Base-by-base conservation (phyloP, 2,888 invertebrate genomes). In the Cheilosia impressa region DNA sequence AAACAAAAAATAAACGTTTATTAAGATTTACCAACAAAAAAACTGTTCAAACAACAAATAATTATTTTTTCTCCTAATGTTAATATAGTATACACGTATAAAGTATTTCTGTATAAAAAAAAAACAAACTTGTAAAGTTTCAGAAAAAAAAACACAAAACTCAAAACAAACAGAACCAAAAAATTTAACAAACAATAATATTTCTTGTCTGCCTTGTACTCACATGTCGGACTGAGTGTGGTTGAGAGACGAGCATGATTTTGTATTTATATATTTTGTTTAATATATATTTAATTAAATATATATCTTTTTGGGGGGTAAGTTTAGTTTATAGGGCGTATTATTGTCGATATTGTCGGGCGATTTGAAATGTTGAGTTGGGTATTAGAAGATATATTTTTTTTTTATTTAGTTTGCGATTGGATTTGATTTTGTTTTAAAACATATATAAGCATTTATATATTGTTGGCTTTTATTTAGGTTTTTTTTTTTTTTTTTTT, bases 181-280 rank as follows among this genome's bases (percentile, higher is more conserved):
- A 10, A 13, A 38, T 38, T 13, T 13, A 38, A 38, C 10, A 84
- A 85, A 85, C 43, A 65, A 76, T 66, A 76, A 85, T 6, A 72
- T 50, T 72, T 85, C 72, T 87, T 87, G 87, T 87, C 81, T 87
- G 82, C 87, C 82, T 87, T 87, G 87, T 87, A 87, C 87, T 87
- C 87, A 87, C 87, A 87, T 87, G 87, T 87, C 82, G 87, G 87
- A 87, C 78, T 87, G 82, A 87, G 87, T 87, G 87, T 87, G 78
- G 87, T 82, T 87, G 87, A 87, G 87, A 80, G 82, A 82, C 87
- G 87, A 77, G 82, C 87, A 87, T 87, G 87, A 87, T 87, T 80
- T 87, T 87, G 87, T 87, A 73, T 87, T 76, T 79, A 68, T 76
- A 65, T 73, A 81, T 76, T 69, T 69, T 43, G 65, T 69, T 65